Conservation (phyloP, 2,888 invertebrate species). For the Anthrax anthrax region DNA sequence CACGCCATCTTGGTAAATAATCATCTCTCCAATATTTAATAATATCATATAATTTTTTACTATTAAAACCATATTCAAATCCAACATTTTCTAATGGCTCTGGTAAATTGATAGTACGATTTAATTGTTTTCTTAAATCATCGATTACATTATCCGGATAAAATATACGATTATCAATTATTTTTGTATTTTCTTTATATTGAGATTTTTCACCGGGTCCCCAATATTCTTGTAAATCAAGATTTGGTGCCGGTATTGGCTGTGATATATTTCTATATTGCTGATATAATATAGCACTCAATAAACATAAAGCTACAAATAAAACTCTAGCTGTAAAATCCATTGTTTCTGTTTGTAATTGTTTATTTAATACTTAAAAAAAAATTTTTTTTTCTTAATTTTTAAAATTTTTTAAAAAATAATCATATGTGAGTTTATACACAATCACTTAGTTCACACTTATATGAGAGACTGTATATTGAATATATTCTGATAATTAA, state of each 20-base stretch:
- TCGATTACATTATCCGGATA: slow-evolving; percentile 30
- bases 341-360: slow-evolving; percentile 4
- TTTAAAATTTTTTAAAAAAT: not conserved
- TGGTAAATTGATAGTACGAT: slow-evolving; percentile 27
- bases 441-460: no score
- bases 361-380: no score
- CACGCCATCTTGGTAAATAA: slow-evolving; percentile 54
- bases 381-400: not conserved
- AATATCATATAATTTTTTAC: slow-evolving; percentile 48
- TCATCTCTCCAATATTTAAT: slow-evolving; percentile 66
- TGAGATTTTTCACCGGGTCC: slow-evolving; percentile 23
- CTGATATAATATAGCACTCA: slow-evolving; percentile 22
- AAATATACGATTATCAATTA: slow-evolving; percentile 12
- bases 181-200: slow-evolving; percentile 24
- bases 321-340: slow-evolving; percentile 5
- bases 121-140: slow-evolving; percentile 44
- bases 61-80: slow-evolving; percentile 73
- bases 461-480: no score
- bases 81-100: slow-evolving; percentile 48
- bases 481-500: no score
- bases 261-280: slow-evolving; percentile 22
- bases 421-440: no score
- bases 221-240: slow-evolving; percentile 29
- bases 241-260: slow-evolving; percentile 22
- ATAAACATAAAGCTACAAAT: slow-evolving; percentile 19